Base-by-base conservation (phyloP, 2,888 invertebrate species). In the Ochlodes sylvanus region DNA sequence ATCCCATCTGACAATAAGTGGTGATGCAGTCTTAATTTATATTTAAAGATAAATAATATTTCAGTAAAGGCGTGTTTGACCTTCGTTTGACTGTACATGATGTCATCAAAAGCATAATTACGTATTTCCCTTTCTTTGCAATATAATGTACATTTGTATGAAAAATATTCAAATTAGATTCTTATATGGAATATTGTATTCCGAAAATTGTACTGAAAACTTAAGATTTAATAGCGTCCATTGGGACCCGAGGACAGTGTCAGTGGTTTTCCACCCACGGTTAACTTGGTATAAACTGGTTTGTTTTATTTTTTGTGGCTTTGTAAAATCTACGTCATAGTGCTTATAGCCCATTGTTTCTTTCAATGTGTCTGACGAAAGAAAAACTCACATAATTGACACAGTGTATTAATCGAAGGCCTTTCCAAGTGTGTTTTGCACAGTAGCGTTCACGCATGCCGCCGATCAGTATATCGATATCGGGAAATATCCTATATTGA, bases 341-440 rank as follows among this genome's bases (percentile, higher is more conserved):
- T 17, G 27, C 54, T 63, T 54, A 63, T 63, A 42, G 54, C 27
- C 54, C n/a, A 63, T 63, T 63, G 63, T 55, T 55, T 55, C 41
- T 10, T 63, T 54, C 0, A 17, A 47, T 47, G 52, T 42, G 6
- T 41, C 9, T 56, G 14, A 63, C 63, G 44, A 34, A 62, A 15
- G 10, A 34, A 15, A 38, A 50, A 38, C 50, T 50, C n/a, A 50
- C 50, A 19, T 14, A 32, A 52, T 52, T 9, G 52, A 0, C 38
- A 38, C 38, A 38, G 34, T 44, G 14, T 21, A 9, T 10, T 21
- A n/a, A 19, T 15, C 6, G n/a, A n/a, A n/a, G n/a, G n/a, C n/a
- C n/a, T n/a, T n/a, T n/a, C n/a, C n/a, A n/a, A n/a, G n/a, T n/a
- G n/a, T n/a, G n/a, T n/a, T n/a, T n/a, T n/a, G n/a, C n/a, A n/a